A percentile compares a stretch with the other conserved stretches of the same genome.
These are phyloP conservation scores for Parauchenoglanis punctatus DNA, from an alignment of 2,797 vertebrate genomes.

Conservation along the genomic window DNA sequence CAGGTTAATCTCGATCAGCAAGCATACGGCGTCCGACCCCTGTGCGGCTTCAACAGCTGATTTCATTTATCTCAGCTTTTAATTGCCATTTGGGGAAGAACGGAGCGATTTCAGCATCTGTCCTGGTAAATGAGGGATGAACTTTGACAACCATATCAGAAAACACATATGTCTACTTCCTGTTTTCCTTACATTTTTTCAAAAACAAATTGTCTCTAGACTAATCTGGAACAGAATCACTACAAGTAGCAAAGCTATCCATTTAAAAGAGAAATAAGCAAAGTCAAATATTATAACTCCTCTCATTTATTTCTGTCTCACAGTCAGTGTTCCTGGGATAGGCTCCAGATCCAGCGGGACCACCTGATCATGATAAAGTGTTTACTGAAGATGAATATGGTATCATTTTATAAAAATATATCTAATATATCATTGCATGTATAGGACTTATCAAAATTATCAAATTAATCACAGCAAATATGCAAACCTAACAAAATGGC, in stretches of 20 bases:
- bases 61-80: constrained; percentile 24
- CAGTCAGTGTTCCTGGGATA: background rate
- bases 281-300: background rate
- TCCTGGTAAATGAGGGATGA: constrained; percentile 30
- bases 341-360: background rate
- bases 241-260: background rate
- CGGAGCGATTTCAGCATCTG: constrained; percentile 32
- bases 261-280: background rate
- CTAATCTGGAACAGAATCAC: background rate
- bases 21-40: constrained; percentile 20
- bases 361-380: background rate
- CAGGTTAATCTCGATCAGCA: background rate
- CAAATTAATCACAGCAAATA: too few species aligned
- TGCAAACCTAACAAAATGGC: too few species aligned
- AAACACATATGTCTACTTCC: background rate
- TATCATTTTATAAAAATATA: background rate
- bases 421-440: background rate
- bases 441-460: background rate
- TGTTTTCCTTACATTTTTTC: background rate
- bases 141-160: constrained; percentile 10
- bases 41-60: constrained; percentile 7
- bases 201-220: background rate
- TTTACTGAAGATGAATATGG: background rate
- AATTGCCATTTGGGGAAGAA: constrained; percentile 42
- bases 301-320: background rate